Evolutionary conservation across 2,113 vertebrate species (phyloP).

Genomic region (Heteronetta atricapilla): DNA sequence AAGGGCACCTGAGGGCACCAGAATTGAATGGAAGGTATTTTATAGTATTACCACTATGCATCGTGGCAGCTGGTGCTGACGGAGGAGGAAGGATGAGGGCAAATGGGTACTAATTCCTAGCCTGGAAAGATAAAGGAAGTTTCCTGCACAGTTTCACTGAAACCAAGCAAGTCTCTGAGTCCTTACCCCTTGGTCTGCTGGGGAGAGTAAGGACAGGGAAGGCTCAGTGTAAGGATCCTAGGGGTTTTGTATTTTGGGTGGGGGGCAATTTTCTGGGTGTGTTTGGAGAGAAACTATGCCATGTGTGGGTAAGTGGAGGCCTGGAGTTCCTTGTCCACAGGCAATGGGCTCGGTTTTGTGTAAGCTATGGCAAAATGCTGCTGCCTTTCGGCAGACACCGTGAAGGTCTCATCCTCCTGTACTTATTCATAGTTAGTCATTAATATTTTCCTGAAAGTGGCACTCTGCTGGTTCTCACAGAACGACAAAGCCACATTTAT

Average conservation of each 20-base stretch:
- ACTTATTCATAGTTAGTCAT: neutral
- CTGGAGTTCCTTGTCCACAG: neutral
- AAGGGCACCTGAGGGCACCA: constrained; percentile 64
- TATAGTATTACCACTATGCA: neutral
- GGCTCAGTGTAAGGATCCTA: neutral
- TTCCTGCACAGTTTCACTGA: neutral
- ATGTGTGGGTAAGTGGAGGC: neutral
- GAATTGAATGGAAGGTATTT: neutral
- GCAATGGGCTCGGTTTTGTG: neutral
- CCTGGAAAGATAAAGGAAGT: neutral
- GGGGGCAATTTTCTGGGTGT: neutral
- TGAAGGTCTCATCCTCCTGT: neutral
- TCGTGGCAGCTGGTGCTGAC: neutral
- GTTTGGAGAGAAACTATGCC: neutral
- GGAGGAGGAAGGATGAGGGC: neutral
- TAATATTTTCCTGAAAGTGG: constrained; percentile 26
- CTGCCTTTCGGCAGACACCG: neutral
- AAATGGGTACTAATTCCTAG: neutral
- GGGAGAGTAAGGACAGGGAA: neutral
- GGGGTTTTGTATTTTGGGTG: accelerated
- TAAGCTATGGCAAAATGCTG: neutral
- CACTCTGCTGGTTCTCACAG: neutral
- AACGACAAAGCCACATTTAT: constrained; percentile 8
- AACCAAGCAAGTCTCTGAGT: neutral
- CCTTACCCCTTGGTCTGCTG: neutral